Evolutionary conservation across 2,797 vertebrate species (phyloP).

Genomic region (Ataeniobius toweri): DNA sequence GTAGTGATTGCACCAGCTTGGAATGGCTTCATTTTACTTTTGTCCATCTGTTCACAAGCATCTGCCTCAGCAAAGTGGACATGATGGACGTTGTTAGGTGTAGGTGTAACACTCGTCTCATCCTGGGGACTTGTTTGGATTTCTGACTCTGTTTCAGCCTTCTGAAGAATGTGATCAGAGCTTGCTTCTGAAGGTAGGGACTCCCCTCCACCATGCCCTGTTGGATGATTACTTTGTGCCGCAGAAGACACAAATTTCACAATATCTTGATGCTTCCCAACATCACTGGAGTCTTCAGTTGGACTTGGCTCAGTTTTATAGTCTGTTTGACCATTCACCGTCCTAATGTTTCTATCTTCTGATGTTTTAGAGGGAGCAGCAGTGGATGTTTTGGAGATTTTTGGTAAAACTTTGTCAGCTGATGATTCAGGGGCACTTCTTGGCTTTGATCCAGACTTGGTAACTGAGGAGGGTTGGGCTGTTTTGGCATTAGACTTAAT

Average conservation of each 20-base stretch:
- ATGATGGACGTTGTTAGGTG: conserved; percentile 18
- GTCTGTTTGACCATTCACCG: conserved; percentile 44
- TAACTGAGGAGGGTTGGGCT: conserved; percentile 58
- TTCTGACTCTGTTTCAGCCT: conserved; percentile 25
- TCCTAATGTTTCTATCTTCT: conserved; percentile 63
- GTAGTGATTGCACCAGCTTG: conserved; percentile 22
- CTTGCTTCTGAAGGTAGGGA: conserved; percentile 30
- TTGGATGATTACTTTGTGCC: conserved; percentile 14
- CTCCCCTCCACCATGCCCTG: conserved; percentile 27
- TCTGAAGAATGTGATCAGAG: conserved; percentile 25
- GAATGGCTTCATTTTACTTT: conserved; percentile 29
- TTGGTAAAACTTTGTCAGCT: conserved; percentile 75
- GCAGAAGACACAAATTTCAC: background rate
- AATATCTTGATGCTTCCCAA: conserved; percentile 16
- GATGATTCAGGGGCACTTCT: conserved; percentile 75
- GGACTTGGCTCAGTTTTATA: conserved; percentile 45
- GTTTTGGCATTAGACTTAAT: conserved; percentile 81
- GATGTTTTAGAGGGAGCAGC: conserved; percentile 76
- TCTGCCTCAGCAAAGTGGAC: conserved; percentile 25
- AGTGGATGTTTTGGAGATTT: conserved; percentile 75
- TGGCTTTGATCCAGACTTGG: conserved; percentile 82
- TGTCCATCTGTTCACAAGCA: conserved; percentile 28
- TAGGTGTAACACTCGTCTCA: conserved; percentile 16
- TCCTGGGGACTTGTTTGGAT: conserved; percentile 23
- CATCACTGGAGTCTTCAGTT: conserved; percentile 16